phyloP scores from a whole-genome alignment of 23 tunicate species.

The Halocynthia aurantium region DNA sequence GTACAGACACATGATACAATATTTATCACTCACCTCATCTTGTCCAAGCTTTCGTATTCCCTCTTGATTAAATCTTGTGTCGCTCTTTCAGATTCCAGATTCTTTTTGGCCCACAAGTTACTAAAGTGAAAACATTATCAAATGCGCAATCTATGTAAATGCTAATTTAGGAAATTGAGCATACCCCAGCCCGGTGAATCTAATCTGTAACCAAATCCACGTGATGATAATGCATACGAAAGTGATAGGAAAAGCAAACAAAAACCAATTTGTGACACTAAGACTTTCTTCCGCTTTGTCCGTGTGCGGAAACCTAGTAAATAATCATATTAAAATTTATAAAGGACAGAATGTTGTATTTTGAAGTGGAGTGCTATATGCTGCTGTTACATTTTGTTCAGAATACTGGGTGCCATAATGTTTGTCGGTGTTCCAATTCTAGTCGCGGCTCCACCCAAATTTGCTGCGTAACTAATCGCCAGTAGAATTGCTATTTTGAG shows the following conservation, averaged over 20 bases:
- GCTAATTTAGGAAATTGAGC: not conserved
- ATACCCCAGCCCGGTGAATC: conserved; percentile 50
- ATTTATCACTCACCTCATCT: not conserved
- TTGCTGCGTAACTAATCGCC: conserved; percentile 61
- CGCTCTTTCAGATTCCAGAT: too few species aligned
- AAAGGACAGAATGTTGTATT: too few species aligned
- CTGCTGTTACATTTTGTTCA: conserved; percentile 23
- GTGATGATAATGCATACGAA: conserved; percentile 29
- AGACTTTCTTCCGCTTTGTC: conserved; percentile 46
- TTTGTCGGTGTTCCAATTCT: conserved; percentile 77
- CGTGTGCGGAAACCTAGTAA: conserved; percentile 14
- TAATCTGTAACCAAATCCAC: conserved; percentile 69
- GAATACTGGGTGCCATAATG: conserved; percentile 31
- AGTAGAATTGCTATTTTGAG: conserved; percentile 68
- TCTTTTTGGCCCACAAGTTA: too few species aligned
- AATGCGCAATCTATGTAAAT: too few species aligned
- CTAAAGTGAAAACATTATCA: too few species aligned
- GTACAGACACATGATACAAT: too few species aligned
- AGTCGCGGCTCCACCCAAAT: conserved; percentile 70
- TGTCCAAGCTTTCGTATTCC: not conserved
- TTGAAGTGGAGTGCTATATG: too few species aligned
- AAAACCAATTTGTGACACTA: conserved; percentile 65
- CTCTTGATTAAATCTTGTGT: too few species aligned
- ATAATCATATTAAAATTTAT: not conserved
- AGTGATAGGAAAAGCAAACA: conserved; percentile 58